Evolutionary conservation across 2,113 vertebrate genomes (phyloP).

Genomic region (Mesitornis unicolor): DNA sequence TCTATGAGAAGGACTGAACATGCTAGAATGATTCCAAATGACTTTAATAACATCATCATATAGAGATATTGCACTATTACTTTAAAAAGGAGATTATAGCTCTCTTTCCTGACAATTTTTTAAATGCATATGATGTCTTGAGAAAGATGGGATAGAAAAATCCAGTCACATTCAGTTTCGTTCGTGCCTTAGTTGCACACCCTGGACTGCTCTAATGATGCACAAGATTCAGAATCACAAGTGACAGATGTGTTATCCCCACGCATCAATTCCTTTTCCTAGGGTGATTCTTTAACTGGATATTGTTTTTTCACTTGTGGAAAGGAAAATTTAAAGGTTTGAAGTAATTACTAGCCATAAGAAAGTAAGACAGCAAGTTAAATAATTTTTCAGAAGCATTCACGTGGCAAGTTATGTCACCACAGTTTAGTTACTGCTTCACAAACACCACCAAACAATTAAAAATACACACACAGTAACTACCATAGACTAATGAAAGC

Average conservation of each 20-base stretch:
- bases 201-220: background rate
- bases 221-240: background rate
- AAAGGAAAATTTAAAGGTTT: background rate
- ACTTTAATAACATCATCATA: background rate
- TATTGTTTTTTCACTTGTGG: background rate
- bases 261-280: background rate
- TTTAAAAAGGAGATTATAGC: background rate
- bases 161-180: background rate
- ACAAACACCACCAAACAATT: background rate
- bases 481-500: background rate
- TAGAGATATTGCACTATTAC: background rate
- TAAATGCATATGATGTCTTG: background rate
- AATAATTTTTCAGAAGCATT: background rate
- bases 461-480: background rate
- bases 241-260: rapidly evolving
- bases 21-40: background rate
- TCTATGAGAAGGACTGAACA: background rate
- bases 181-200: background rate
- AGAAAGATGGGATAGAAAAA: background rate
- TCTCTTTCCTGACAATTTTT: background rate
- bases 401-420: background rate
- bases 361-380: background rate
- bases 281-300: background rate
- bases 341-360: background rate
- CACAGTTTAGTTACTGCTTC: background rate